Base-by-base conservation (phyloP, 2,113 vertebrate genomes). In the Cephalopterus ornatus region DNA sequence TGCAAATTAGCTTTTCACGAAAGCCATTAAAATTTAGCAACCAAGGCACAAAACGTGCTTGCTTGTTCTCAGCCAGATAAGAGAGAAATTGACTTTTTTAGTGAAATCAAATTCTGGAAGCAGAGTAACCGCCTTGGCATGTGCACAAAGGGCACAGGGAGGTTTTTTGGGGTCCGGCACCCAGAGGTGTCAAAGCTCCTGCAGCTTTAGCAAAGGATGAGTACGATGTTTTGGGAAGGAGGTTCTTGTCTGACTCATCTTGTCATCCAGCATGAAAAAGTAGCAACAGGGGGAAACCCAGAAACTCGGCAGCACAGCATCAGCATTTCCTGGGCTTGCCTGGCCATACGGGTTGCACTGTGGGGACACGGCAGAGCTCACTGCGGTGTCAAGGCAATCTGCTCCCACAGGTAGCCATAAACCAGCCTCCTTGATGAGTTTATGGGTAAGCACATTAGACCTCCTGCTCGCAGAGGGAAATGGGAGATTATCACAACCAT, bases 11-110 rank as follows among this genome's bases (percentile, higher is more conserved):
- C 88, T 96, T 93, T 81, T 94, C 80, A 63, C 0, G 1, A 95
- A 96, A 90, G 70, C 65, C 91, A 96, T 91, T 93, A 95, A 75
- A 96, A 93, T 95, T 87, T 85, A 95, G 93, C 88, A 95, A 71
- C 65, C 28, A 17, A 89, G 86, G 88, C 83, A 91, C 82, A 93
- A 93, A 93, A 85, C 3, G 27, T 84, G 84, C 88, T 86, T 52
- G 82, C 59, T 94, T 85, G 68, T 80, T 86, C 83, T 86, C 80
- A 49, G 52, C 11, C 58, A 94, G 96, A 92, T 94, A 96, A 94
- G 73, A 86, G 71, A 52, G 93, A 94, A 97, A 94, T 30, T 81
- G 56, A 94, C 80, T 93, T 92, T 84, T 75, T 52, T 68, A 15
- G 80, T 49, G 80, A 91, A 91, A 94, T 78, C 49, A 63, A 81